These are phyloP conservation scores for Sarotherodon lohbergeri DNA, from an alignment of 2,113 vertebrate species.

Conservation along the genomic window DNA sequence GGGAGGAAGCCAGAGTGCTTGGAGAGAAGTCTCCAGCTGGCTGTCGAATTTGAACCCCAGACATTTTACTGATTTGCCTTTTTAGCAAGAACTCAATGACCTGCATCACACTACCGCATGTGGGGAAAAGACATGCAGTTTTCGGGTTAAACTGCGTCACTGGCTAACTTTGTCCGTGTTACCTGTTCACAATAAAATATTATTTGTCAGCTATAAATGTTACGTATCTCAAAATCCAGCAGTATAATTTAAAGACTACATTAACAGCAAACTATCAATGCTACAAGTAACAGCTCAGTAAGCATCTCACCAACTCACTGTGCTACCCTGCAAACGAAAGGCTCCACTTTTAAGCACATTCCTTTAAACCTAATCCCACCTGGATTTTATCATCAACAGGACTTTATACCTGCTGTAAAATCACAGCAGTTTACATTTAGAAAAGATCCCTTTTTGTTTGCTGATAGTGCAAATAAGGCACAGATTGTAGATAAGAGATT, in stretches of 20 bases:
- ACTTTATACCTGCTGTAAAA: not conserved
- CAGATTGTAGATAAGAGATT: not conserved
- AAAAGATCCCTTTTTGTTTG: not conserved
- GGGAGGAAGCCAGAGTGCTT: not conserved
- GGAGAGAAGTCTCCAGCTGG: not conserved
- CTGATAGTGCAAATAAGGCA: not conserved
- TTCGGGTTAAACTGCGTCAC: fast-evolving
- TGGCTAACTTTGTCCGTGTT: not conserved
- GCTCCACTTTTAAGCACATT: not conserved
- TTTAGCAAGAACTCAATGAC: not conserved
- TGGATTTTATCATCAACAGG: not conserved
- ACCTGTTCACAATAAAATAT: not conserved
- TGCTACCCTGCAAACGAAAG: not conserved
- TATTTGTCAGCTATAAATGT: not conserved
- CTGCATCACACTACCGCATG: not conserved
- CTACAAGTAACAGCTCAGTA: not conserved
- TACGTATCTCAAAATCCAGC: not conserved
- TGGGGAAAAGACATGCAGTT: not conserved
- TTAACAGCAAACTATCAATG: not conserved
- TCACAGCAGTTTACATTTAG: not conserved
- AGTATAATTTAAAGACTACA: not conserved
- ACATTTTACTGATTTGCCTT: not conserved
- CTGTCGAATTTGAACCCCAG: not conserved
- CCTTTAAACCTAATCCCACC: not conserved
- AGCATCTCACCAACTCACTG: not conserved